Conservation (phyloP, 64 coral and sea anemone species). For the Pachyseris speciosa region DNA sequence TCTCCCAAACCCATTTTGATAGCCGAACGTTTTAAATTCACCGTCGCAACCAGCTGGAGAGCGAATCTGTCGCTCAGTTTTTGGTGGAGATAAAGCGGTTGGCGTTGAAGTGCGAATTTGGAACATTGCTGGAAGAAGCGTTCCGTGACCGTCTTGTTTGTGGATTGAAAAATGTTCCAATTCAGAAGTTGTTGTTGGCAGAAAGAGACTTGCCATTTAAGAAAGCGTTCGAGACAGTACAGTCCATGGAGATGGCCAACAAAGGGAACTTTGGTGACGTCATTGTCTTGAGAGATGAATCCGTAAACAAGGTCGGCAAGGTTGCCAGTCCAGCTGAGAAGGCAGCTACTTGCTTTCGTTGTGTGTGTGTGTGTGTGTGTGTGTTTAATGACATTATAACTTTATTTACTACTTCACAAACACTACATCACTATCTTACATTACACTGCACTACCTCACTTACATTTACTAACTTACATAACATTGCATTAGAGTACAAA, state of each 20-base stretch:
- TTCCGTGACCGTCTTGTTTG: not conserved
- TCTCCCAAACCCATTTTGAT: conserved; percentile 54
- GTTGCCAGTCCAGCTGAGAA: not conserved
- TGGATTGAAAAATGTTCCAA: not conserved
- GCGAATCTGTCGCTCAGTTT: conserved; percentile 29
- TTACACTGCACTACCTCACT: too few species aligned
- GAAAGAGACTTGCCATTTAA: conserved; percentile 1
- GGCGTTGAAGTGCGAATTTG: not conserved
- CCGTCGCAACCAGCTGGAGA: conserved; percentile 23
- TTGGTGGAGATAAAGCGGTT: conserved; percentile 11
- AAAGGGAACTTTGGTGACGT: not conserved
- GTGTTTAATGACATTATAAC: too few species aligned
- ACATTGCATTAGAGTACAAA: too few species aligned
- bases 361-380: too few species aligned
- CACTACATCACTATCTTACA: too few species aligned
- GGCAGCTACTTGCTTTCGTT: not conserved
- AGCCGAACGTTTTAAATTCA: conserved; percentile 64
- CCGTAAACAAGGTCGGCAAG: not conserved
- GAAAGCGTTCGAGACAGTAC: conserved; percentile 17
- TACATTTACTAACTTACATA: too few species aligned
- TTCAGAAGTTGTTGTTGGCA: conserved; percentile 4
- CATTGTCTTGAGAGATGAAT: not conserved
- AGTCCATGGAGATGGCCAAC: conserved; percentile 14
- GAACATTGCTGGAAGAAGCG: not conserved
- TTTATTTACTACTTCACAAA: too few species aligned